phyloP scores from a whole-genome alignment of 2,113 vertebrate species.

The Galeopterus variegatus region DNA sequence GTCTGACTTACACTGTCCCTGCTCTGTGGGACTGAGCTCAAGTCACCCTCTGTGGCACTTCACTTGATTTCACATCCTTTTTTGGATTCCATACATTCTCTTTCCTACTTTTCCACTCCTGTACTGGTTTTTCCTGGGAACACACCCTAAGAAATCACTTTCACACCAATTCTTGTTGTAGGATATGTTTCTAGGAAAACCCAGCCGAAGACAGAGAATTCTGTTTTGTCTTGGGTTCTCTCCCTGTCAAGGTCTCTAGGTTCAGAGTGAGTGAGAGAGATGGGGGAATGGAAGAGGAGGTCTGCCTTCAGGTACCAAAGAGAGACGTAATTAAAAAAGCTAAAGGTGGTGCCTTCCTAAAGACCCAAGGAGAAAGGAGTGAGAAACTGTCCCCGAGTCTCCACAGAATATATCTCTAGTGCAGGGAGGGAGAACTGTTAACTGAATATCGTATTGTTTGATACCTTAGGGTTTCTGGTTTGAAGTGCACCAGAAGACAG shows the following conservation, averaged over 20 bases:
- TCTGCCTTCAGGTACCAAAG: neutral
- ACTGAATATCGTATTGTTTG: neutral
- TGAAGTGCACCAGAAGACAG: neutral
- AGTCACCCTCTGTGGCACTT: neutral
- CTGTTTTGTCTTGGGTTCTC: neutral
- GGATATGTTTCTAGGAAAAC: neutral
- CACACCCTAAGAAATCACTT: neutral
- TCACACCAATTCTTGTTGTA: neutral
- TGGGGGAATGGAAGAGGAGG: neutral
- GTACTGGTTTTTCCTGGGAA: neutral
- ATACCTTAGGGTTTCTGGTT: neutral
- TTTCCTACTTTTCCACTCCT: neutral
- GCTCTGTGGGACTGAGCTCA: neutral
- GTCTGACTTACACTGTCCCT: neutral
- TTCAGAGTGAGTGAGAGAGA: neutral
- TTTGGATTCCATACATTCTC: neutral
- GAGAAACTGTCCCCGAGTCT: neutral
- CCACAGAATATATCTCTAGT: neutral
- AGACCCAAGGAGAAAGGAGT: neutral
- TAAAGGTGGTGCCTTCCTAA: neutral
- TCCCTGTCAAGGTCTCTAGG: neutral
- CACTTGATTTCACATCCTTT: neutral
- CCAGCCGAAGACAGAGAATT: neutral
- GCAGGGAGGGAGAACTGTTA: neutral
- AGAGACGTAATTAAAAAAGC: neutral